Conservation (phyloP, 2,888 invertebrate species). For the Busseola fusca region DNA sequence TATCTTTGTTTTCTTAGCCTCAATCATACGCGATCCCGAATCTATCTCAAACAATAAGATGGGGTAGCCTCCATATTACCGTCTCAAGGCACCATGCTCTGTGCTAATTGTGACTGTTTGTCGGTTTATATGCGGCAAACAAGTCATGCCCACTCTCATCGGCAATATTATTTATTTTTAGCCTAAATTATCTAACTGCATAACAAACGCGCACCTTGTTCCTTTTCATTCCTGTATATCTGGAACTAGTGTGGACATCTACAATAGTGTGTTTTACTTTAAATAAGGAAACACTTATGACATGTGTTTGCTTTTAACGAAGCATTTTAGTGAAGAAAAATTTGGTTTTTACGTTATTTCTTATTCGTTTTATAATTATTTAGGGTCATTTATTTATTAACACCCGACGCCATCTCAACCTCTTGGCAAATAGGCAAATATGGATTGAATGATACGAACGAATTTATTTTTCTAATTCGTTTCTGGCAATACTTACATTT, state of each 20-base stretch:
- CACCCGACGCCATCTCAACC: neutral
- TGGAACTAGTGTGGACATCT: neutral
- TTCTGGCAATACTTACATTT: constrained; percentile 25
- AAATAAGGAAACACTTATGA: too few relatives aligned
- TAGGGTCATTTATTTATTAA: neutral
- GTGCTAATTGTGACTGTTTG: too few relatives aligned
- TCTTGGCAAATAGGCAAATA: neutral
- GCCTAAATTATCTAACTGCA: too few relatives aligned
- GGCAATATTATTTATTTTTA: too few relatives aligned
- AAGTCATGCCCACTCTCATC: neutral
- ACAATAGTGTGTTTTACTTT: neutral
- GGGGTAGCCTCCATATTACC: too few relatives aligned
- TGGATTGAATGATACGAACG: constrained; percentile 10
- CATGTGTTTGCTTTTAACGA: neutral
- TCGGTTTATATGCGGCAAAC: too few relatives aligned
- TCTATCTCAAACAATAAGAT: too few relatives aligned
- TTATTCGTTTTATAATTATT: neutral
- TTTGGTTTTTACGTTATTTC: neutral
- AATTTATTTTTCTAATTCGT: neutral
- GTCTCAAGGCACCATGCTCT: neutral
- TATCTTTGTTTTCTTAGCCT: too few relatives aligned
- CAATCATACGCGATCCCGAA: too few relatives aligned
- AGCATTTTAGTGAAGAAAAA: neutral
- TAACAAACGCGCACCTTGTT: too few relatives aligned
- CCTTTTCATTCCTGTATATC: neutral